Conservation (phyloP, 1,140 invertebrate genomes). For the Planococcus citri region DNA sequence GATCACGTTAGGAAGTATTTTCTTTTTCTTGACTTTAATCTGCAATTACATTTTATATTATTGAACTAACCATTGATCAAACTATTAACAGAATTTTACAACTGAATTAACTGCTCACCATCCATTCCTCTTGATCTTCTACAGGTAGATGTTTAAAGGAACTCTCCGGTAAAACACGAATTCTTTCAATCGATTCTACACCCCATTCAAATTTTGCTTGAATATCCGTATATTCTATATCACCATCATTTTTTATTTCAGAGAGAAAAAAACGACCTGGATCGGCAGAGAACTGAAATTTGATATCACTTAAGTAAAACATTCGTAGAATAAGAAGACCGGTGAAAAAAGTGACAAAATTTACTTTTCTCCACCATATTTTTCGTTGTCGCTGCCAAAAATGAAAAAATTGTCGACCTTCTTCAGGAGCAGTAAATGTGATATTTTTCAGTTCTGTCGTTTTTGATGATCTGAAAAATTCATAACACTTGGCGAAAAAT, state of each 20-base stretch:
- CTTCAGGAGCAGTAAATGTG: conserved; percentile 33
- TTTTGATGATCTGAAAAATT: conserved; percentile 22
- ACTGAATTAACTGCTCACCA: conserved; percentile 29
- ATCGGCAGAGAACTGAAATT: conserved; percentile 47
- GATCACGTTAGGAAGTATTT: conserved; percentile 35
- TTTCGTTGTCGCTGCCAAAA: conserved; percentile 58
- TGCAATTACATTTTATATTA: conserved; percentile 32
- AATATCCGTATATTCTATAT: conserved; percentile 38
- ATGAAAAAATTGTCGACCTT: conserved; percentile 45
- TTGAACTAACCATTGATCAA: no score
- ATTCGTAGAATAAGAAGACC: no score
- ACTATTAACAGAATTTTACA: conserved; percentile 18
- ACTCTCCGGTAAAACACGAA: conserved; percentile 26
- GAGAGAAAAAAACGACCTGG: conserved; percentile 46
- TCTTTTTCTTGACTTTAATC: conserved; percentile 36
- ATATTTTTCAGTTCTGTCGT: conserved; percentile 31
- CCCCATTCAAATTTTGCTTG: conserved; percentile 39
- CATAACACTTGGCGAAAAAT: neutral
- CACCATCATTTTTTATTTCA: conserved; percentile 37
- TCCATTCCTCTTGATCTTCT: conserved; percentile 33
- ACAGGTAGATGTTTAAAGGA: conserved; percentile 25
- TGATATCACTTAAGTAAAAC: conserved; percentile 32
- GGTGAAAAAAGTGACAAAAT: conserved; percentile 30
- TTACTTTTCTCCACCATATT: conserved; percentile 65
- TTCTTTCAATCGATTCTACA: conserved; percentile 33